Evolutionary conservation across 2,888 invertebrate species (phyloP).

Genomic region (Arrhopalites spinosus): DNA sequence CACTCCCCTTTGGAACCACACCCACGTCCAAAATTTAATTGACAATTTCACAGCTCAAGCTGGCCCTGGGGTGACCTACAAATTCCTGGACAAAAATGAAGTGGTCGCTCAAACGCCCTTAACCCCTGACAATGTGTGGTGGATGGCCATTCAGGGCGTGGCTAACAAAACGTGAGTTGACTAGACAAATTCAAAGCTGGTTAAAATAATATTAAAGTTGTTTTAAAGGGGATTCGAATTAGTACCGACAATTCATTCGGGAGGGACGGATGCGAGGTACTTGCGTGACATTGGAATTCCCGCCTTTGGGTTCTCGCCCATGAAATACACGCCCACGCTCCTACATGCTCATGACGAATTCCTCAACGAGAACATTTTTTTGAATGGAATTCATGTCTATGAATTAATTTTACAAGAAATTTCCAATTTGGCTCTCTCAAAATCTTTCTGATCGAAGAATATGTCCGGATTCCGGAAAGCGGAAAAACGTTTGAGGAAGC

Average conservation of each 20-base stretch:
- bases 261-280: not conserved
- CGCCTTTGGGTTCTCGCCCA: slow-evolving; percentile 91
- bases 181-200: too few relatives aligned
- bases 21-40: slow-evolving; percentile 64
- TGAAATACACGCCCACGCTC: slow-evolving; percentile 80
- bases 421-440: too few relatives aligned
- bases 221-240: slow-evolving; percentile 49
- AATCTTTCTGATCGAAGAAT: too few relatives aligned
- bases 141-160: not conserved
- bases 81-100: slow-evolving; percentile 66
- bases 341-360: slow-evolving; percentile 93
- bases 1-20: slow-evolving; percentile 68
- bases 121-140: not conserved
- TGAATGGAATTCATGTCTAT: slow-evolving; percentile 82
- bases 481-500: too few relatives aligned
- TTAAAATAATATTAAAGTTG: too few relatives aligned
- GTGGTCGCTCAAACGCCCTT: not conserved
- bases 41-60: slow-evolving; percentile 70
- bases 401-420: slow-evolving; percentile 60
- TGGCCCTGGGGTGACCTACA: slow-evolving; percentile 71
- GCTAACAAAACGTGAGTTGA: not conserved
- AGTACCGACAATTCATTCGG: not conserved
- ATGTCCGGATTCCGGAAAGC: too few relatives aligned
- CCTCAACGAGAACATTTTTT: slow-evolving; percentile 75
- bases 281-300: slow-evolving; percentile 68